phyloP scores from a whole-genome alignment of 2,888 invertebrate species.

The Arrhopalites spinosus region DNA sequence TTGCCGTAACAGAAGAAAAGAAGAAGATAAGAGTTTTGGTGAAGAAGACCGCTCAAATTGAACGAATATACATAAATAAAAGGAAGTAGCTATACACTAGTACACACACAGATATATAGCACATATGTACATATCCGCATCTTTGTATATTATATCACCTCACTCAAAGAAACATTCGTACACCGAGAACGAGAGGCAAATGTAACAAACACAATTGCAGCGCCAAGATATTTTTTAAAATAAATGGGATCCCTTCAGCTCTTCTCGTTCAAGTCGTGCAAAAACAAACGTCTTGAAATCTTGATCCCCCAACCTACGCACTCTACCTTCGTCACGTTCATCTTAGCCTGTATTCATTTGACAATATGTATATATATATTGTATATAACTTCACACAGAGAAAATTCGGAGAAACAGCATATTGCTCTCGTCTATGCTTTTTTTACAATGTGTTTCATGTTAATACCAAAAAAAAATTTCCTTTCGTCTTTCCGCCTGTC shows the following conservation, averaged over 20 bases:
- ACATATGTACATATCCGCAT: too few species aligned
- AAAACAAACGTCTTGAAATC: background rate
- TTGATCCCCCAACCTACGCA: background rate
- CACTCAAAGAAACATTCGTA: too few species aligned
- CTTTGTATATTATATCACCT: too few species aligned
- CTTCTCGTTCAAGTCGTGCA: slow-evolving; percentile 7
- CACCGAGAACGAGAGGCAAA: too few species aligned
- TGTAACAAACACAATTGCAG: background rate
- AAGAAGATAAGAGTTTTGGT: slow-evolving; percentile 1
- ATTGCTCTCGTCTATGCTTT: background rate
- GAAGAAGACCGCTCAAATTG: background rate
- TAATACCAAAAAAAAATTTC: background rate
- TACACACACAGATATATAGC: too few species aligned
- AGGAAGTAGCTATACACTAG: too few species aligned
- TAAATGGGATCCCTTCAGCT: background rate
- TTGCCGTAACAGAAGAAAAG: background rate
- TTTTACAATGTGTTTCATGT: background rate
- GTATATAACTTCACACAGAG: background rate
- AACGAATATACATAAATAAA: background rate
- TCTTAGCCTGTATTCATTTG: background rate
- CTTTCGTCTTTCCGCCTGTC: background rate
- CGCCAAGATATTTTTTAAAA: slow-evolving; percentile 9
- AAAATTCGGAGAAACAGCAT: too few species aligned
- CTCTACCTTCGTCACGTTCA: slow-evolving; percentile 3
- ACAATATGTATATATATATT: background rate